Conservation (phyloP, 2,113 vertebrate genomes). For the Verasper variegatus region DNA sequence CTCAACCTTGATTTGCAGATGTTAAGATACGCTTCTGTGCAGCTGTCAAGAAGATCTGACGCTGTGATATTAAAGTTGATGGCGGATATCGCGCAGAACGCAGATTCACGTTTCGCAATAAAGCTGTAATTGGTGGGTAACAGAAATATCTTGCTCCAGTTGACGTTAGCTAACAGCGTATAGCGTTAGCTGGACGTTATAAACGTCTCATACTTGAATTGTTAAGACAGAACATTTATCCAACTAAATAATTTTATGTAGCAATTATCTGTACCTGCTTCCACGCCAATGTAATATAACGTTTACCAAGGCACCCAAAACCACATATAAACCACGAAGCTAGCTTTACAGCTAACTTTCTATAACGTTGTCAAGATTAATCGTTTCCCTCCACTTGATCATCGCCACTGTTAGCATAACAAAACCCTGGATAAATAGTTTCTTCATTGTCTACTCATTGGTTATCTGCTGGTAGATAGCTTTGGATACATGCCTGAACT, state of each 20-base stretch:
- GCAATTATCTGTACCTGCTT: too few species aligned
- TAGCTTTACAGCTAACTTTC: constrained; percentile 27
- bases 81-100: not conserved
- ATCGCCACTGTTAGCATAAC: not conserved
- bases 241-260: too few species aligned
- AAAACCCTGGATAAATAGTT: not conserved
- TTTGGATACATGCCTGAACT: not conserved
- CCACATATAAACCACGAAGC: not conserved
- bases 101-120: too few species aligned
- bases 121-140: not conserved
- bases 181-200: not conserved
- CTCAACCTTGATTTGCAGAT: not conserved
- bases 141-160: not conserved
- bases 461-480: not conserved
- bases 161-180: not conserved
- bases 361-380: constrained; percentile 31
- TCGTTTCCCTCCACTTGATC: constrained; percentile 27
- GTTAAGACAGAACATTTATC: not conserved
- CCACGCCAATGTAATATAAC: not conserved
- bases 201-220: not conserved
- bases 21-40: not conserved
- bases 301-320: not conserved
- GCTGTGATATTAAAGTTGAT: not conserved
- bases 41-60: not conserved
- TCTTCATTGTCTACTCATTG: not conserved